phyloP scores from a whole-genome alignment of 2,113 vertebrate species.

The Rostratula benghalensis region DNA sequence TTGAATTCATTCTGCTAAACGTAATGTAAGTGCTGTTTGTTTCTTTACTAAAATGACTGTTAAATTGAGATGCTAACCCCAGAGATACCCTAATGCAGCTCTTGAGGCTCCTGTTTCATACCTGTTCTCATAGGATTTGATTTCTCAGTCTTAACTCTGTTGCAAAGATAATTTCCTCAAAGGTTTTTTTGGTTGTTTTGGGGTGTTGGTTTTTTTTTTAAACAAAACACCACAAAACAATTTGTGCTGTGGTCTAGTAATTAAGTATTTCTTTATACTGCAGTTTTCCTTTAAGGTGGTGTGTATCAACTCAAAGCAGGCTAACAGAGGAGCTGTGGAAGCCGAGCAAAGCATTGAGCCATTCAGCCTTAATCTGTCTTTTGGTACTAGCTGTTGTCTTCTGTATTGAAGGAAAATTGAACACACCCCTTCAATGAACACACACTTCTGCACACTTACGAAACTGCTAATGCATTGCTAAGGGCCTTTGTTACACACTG shows the following conservation, averaged over 20 bases:
- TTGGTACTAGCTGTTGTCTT: constrained; percentile 14
- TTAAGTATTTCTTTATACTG: constrained; percentile 19
- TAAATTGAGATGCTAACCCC: neutral
- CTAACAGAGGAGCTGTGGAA: neutral
- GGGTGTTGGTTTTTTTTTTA: neutral
- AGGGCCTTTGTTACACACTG: constrained; percentile 14
- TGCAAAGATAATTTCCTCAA: neutral
- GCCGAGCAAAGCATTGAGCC: constrained; percentile 30
- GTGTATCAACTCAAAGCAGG: constrained; percentile 9
- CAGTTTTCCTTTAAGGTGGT: constrained; percentile 62
- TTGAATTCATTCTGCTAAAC: constrained; percentile 15
- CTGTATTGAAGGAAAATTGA: neutral
- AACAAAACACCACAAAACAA: neutral
- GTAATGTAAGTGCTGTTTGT: neutral
- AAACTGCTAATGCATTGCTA: constrained; percentile 13
- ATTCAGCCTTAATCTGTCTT: constrained; percentile 10
- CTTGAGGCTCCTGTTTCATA: neutral
- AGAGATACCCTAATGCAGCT: neutral
- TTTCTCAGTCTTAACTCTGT: neutral
- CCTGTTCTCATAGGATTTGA: neutral
- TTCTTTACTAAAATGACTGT: neutral
- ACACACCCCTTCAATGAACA: neutral
- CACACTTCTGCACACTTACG: neutral
- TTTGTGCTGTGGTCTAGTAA: neutral
- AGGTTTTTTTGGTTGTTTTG: too few relatives aligned